Conservation (phyloP, 2,113 vertebrate species). For the Tetrao urogallus region DNA sequence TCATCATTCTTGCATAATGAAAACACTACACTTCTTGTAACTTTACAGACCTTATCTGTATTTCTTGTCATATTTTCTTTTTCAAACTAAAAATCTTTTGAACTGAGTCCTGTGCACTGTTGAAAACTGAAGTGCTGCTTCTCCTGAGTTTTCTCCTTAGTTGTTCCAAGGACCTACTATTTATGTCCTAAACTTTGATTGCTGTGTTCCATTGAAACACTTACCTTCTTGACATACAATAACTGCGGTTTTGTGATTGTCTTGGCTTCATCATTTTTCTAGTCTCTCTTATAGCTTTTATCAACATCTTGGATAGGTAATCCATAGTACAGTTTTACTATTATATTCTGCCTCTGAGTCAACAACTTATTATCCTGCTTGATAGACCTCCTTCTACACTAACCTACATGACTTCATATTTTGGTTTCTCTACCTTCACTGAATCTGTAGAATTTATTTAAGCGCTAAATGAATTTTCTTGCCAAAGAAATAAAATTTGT, state of each 20-base stretch:
- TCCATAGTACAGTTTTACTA: neutral
- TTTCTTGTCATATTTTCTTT: neutral
- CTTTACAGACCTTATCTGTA: neutral
- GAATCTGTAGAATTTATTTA: neutral
- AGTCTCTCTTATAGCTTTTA: neutral
- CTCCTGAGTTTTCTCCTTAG: neutral
- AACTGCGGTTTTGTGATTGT: neutral
- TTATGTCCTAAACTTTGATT: neutral
- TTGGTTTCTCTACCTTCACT: neutral
- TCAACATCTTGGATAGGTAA: neutral
- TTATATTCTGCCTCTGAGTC: neutral
- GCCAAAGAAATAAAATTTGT: neutral
- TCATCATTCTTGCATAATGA: neutral
- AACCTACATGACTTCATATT: neutral
- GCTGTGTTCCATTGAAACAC: neutral
- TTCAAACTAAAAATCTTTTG: neutral
- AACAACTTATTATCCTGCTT: neutral
- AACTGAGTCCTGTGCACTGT: neutral
- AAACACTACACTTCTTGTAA: neutral
- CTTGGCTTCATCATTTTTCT: neutral
- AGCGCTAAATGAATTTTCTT: neutral
- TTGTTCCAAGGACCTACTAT: neutral
- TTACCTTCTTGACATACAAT: neutral
- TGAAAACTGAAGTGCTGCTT: neutral
- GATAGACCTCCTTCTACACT: accelerated